These are phyloP conservation scores for Phragmatobia fuliginosa DNA, from an alignment of 2,888 invertebrate genomes.

Conservation along the genomic window DNA sequence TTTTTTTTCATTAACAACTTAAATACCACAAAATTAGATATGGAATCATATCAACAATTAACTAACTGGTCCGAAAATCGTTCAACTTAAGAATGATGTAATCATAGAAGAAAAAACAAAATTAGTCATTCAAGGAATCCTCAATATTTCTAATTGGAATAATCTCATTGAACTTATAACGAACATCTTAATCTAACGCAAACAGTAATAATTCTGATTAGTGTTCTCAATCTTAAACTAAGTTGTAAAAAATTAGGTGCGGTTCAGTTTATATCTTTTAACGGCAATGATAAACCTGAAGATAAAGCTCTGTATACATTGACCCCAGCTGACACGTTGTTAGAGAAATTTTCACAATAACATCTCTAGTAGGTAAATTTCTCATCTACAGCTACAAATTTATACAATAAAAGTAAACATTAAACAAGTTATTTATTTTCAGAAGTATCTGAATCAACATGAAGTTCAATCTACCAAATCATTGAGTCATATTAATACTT, in stretches of 20 bases:
- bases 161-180: constrained; percentile 13
- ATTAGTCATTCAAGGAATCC: constrained; percentile 52
- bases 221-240: not conserved
- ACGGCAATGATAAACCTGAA: not conserved
- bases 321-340: constrained; percentile 48
- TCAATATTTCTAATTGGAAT: constrained; percentile 45
- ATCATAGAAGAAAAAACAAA: constrained; percentile 62
- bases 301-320: constrained; percentile 36
- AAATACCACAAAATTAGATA: constrained; percentile 33
- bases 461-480: constrained; percentile 60
- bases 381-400: constrained; percentile 30
- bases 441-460: constrained; percentile 46
- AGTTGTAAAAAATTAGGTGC: not conserved
- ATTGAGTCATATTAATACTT: constrained; percentile 57
- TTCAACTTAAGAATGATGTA: constrained; percentile 58
- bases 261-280: not conserved
- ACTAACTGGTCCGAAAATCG: constrained; percentile 47
- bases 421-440: constrained; percentile 34
- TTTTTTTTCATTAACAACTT: not conserved
- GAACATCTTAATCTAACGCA: not conserved
- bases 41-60: constrained; percentile 47
- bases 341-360: constrained; percentile 43
- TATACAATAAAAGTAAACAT: constrained; percentile 47
- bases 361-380: constrained; percentile 40
- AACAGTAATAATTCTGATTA: not conserved